A percentile compares a stretch with the other conserved stretches of the same genome.
Evolutionary conservation across 2,113 vertebrate species (phyloP).

Genomic region (Chaenocephalus aceratus): DNA sequence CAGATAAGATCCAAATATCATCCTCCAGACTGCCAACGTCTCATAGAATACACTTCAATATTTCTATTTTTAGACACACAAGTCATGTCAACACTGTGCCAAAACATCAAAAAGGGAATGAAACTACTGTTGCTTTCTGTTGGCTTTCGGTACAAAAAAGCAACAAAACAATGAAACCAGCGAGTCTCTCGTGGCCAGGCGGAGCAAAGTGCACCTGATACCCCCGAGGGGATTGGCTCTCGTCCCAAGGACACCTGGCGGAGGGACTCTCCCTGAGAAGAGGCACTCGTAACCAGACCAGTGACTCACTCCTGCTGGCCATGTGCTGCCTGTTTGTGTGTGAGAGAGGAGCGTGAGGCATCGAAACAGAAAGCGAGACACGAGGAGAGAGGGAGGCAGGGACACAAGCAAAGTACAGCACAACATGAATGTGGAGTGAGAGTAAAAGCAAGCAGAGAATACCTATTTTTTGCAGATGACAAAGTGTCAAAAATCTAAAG

Average conservation of each 20-base stretch:
- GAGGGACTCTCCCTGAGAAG: conserved; percentile 78
- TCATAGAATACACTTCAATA: conserved; percentile 42
- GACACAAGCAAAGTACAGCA: not conserved
- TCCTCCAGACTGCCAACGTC: conserved; percentile 15
- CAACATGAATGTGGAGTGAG: not conserved
- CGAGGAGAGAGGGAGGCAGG: not conserved
- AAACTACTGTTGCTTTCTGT: not conserved
- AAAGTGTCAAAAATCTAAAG: not conserved
- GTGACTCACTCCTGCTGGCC: conserved; percentile 77
- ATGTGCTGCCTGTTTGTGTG: conserved; percentile 69
- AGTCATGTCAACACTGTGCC: conserved; percentile 15
- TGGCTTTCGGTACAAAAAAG: not conserved
- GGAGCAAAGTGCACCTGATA: conserved; percentile 73
- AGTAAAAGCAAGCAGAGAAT: conserved; percentile 33
- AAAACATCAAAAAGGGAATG: not conserved
- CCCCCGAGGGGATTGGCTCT: conserved; percentile 57
- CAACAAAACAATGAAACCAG: conserved; percentile 51
- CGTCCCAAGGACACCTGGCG: conserved; percentile 68
- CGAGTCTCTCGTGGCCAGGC: conserved; percentile 68
- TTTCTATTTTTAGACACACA: conserved; percentile 40
- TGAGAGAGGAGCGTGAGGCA: not conserved
- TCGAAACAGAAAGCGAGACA: not conserved
- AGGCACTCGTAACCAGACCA: conserved; percentile 69
- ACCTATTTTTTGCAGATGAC: conserved; percentile 24
- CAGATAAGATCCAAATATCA: conserved; percentile 26